Base-by-base conservation (phyloP, 2,797 vertebrate genomes). In the Epinephelus coioides region DNA sequence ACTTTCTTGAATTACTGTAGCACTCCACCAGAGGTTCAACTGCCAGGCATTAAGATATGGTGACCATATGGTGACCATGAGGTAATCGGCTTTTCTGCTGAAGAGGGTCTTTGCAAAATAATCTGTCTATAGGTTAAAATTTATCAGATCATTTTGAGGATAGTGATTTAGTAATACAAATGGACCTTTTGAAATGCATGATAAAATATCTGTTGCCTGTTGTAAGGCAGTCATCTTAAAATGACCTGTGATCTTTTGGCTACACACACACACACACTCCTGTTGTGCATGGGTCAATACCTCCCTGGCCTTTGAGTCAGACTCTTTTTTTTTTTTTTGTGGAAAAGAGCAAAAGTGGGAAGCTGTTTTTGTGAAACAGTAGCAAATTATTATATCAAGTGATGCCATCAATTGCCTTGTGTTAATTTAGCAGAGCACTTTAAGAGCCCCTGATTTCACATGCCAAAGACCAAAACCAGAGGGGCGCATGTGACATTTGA, bases 401-500 rank as follows among this genome's bases (percentile, higher is more conserved):
- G 27, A 60, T 10, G 46, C 17, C n/a, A 43, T 73, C 44, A 7
- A 9, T 70, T 8, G 57, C 46, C 30, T 63, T 18, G 18, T 69
- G 30, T 56, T 69, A 65, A 69, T 55, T 73, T 59, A 61, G 43
- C 27, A 55, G 49, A 43, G 56, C 67, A 38, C 49, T 70, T 82
- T 61, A 69, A 76, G 49, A 64, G 44, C 40, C 13, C 46, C 44
- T 50, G 13, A 66, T 66, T 80, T 68, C 34, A 63, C 27, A 55
- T 46, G 62, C 30, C 57, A 38, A 47, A 68, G 47, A 55, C 44
- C 3, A 43, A 46, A 47, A 43, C 40, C 40, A 43, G 40, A 43
- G 40, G 40, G 40, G 40, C 40, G 40, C 3, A 10, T 10, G 40
- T 43, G 40, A 43, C 40, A 43, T 43, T 43, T 43, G 40, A 43